These are phyloP conservation scores for Ammodytes marinus DNA, from an alignment of 2,113 vertebrate genomes.

Conservation along the genomic window DNA sequence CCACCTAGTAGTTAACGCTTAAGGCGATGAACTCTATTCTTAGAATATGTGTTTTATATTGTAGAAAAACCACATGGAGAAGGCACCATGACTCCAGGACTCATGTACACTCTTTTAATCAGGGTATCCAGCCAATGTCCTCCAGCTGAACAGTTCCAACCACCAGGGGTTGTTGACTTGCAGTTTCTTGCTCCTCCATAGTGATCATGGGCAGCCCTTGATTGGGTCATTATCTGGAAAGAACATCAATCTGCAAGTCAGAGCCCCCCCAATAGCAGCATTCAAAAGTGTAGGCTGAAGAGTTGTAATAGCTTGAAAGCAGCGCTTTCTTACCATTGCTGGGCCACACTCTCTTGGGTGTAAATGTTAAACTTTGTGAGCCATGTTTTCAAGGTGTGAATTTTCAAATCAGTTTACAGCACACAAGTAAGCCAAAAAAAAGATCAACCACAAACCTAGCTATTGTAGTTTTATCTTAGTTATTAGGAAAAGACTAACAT, in stretches of 20 bases:
- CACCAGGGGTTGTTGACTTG: conserved; percentile 37
- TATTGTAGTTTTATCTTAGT: conserved; percentile 38
- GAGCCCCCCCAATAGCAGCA: conserved; percentile 2
- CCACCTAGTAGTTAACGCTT: no score
- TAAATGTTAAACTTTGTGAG: neutral
- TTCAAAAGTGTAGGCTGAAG: neutral
- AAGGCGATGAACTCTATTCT: no score
- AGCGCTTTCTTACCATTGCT: neutral
- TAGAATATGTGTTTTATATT: no score
- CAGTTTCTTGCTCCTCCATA: conserved; percentile 53
- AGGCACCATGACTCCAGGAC: neutral
- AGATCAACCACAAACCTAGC: conserved; percentile 18
- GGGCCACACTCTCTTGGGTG: neutral
- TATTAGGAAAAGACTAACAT: conserved; percentile 56
- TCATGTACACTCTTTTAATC: neutral
- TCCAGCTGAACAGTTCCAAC: conserved; percentile 3
- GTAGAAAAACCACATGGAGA: neutral
- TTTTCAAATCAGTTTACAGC: conserved; percentile 22
- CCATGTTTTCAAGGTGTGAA: conserved; percentile 24
- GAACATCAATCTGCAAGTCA: conserved; percentile 56
- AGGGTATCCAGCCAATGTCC: neutral
- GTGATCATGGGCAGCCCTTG: neutral
- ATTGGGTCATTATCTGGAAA: conserved; percentile 12
- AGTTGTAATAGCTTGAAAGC: neutral
- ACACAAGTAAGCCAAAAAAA: conserved; percentile 18